phyloP scores from a whole-genome alignment of 2,888 invertebrate species.

The Imbricaverruca yamaguchii region DNA sequence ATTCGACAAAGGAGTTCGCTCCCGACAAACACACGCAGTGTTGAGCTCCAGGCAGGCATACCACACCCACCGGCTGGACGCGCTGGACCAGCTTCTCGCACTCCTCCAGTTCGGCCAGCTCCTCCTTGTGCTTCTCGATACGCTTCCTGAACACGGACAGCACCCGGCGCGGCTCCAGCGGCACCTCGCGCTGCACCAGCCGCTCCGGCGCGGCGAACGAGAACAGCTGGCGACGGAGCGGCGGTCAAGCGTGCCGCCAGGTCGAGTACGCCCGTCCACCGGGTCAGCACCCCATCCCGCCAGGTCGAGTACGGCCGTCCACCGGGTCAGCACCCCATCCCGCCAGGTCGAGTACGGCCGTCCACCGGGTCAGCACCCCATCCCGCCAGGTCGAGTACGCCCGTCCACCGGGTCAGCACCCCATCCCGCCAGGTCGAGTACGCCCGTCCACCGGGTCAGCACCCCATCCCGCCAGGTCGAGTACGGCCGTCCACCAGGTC shows the following conservation, averaged over 20 bases:
- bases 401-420: too few species aligned
- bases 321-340: too few species aligned
- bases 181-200: slow-evolving; percentile 59
- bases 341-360: slow-evolving; percentile 12
- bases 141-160: slow-evolving; percentile 89
- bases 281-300: not conserved
- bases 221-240: slow-evolving; percentile 44
- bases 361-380: too few species aligned
- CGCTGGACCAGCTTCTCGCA: slow-evolving; percentile 75
- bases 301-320: slow-evolving; percentile 2
- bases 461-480: too few species aligned
- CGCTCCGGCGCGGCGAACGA: slow-evolving; percentile 60
- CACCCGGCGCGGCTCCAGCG: slow-evolving; percentile 74
- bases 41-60: too few species aligned
- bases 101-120: slow-evolving; percentile 72
- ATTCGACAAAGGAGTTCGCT: too few species aligned
- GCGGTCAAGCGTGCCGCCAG: slow-evolving; percentile 27
- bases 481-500: too few species aligned
- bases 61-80: slow-evolving; percentile 59
- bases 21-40: too few species aligned
- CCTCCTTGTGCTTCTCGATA: slow-evolving; percentile 81
- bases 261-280: not conserved
- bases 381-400: slow-evolving; percentile 11
- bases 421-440: too few species aligned
- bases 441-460: too few species aligned